Evolutionary conservation across 2,113 vertebrate genomes (phyloP).

Genomic region (Gracilinanus agilis): DNA sequence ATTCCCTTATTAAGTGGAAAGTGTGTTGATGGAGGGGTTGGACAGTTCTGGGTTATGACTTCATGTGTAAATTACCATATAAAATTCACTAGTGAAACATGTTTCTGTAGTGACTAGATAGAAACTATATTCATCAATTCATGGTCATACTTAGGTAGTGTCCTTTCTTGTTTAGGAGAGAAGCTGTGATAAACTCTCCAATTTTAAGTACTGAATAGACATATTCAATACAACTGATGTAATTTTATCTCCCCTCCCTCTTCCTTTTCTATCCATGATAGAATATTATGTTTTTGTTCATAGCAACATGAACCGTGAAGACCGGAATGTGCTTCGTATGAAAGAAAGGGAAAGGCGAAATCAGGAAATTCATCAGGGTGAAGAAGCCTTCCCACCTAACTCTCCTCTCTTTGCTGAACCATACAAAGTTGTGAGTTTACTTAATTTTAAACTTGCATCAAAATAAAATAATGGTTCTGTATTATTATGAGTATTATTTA

Average conservation of each 20-base stretch:
- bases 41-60: constrained; percentile 57
- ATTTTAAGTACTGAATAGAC: not conserved
- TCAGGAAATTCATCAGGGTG: constrained; percentile 95
- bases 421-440: constrained; percentile 97
- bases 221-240: constrained; percentile 10
- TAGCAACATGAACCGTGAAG: constrained; percentile 99
- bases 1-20: constrained; percentile 45
- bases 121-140: not conserved
- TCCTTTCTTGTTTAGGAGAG: not conserved
- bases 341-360: constrained; percentile 95
- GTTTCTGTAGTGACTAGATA: constrained; percentile 10
- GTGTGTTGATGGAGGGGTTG: constrained; percentile 58
- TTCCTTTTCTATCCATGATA: constrained; percentile 69
- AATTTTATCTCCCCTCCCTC: not conserved
- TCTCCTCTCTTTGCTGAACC: constrained; percentile 99
- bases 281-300: constrained; percentile 84
- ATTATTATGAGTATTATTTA: not conserved
- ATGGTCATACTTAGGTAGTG: not conserved
- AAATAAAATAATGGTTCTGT: constrained; percentile 23
- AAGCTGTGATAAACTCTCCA: not conserved
- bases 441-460: constrained; percentile 34
- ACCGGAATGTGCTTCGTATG: constrained; percentile 99
- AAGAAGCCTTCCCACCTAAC: constrained; percentile 97
- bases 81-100: constrained; percentile 1
- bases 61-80: constrained; percentile 37